A percentile compares a stretch with the other conserved stretches of the same genome.
phyloP scores from a whole-genome alignment of 2,113 vertebrate genomes.

The Jaculus jaculus region DNA sequence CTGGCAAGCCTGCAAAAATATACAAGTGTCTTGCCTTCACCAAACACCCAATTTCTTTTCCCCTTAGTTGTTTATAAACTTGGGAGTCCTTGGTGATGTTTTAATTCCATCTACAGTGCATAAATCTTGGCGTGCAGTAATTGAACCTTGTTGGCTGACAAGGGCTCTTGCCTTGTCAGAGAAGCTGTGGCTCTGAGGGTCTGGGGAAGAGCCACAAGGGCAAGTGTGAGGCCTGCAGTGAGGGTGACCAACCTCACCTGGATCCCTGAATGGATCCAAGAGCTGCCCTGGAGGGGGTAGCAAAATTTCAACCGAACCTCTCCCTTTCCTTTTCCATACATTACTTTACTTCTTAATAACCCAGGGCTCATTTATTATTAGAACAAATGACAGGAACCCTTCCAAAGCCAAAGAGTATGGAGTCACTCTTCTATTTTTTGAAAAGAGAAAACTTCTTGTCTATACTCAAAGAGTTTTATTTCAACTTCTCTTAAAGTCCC shows the following conservation, averaged over 20 bases:
- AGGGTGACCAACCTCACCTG: conserved; percentile 1
- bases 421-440: conserved; percentile 68
- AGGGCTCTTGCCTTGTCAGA: conserved; percentile 71
- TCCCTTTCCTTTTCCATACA: background rate
- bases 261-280: background rate
- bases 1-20: conserved; percentile 87
- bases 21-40: conserved; percentile 87
- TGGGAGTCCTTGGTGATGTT: conserved; percentile 85
- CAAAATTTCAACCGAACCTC: conserved; percentile 1
- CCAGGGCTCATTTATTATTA: background rate
- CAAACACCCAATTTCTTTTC: conserved; percentile 86
- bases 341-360: conserved; percentile 16
- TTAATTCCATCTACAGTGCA: conserved; percentile 86
- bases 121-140: conserved; percentile 84
- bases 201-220: conserved; percentile 49
- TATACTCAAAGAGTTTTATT: conserved; percentile 67
- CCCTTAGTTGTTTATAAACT: conserved; percentile 86
- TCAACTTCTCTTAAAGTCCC: conserved; percentile 74
- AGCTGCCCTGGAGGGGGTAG: background rate
- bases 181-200: conserved; percentile 48
- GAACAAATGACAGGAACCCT: conserved; percentile 2
- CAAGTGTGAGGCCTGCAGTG: conserved; percentile 44
- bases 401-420: conserved; percentile 59
- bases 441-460: conserved; percentile 72
- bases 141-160: conserved; percentile 82